phyloP scores from a whole-genome alignment of 2,113 vertebrate genomes.

The Microcebus murinus region DNA sequence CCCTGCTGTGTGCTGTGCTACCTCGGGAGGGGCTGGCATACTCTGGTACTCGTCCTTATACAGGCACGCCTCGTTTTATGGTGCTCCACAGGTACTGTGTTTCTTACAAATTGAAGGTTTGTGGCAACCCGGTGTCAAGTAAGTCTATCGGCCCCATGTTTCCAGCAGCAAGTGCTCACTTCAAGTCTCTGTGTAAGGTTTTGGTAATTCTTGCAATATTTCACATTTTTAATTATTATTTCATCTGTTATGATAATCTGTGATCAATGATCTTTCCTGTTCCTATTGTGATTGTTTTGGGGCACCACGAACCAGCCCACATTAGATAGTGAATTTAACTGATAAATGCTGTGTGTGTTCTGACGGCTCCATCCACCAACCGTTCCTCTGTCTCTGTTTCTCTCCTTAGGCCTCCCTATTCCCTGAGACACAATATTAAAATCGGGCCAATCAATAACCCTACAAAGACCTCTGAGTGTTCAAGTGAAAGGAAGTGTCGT shows the following conservation, averaged over 20 bases:
- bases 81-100: neutral
- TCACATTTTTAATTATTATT: neutral
- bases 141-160: neutral
- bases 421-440: too few relatives aligned
- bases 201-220: neutral
- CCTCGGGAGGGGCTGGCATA: neutral
- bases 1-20: neutral
- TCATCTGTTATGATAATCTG: neutral
- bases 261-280: neutral
- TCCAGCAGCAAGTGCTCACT: neutral
- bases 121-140: neutral
- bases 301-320: too few relatives aligned
- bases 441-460: too few relatives aligned
- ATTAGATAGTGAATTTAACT: too few relatives aligned
- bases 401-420: too few relatives aligned
- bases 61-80: neutral
- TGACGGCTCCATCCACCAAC: too few relatives aligned
- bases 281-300: neutral
- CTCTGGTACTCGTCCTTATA: neutral
- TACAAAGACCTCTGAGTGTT: too few relatives aligned
- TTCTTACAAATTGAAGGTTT: neutral
- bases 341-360: too few relatives aligned
- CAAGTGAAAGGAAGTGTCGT: too few relatives aligned
- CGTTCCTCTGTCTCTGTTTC: too few relatives aligned
- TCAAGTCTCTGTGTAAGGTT: neutral